Evolutionary conservation across 2,797 vertebrate species (phyloP), one percentile per base, ranked within the genome.

Genomic region (Capromys pilorides): DNA sequence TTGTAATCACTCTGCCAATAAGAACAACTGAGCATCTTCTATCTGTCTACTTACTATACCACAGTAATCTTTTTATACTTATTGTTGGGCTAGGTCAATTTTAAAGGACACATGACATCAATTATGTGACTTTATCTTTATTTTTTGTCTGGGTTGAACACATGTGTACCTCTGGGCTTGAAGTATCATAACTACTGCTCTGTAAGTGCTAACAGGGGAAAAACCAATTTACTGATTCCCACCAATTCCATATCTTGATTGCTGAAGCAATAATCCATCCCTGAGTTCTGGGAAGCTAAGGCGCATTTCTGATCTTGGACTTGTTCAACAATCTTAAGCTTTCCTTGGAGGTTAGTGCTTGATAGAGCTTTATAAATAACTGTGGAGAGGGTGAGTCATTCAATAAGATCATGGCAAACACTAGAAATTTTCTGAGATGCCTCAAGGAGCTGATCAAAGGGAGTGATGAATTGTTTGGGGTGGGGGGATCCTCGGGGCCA

Each of bases 211-310:
- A 92, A 92, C 75, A 93, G 51, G 57, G 33, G 82, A 81, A 77
- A 67, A 91, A 93, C 82, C 59, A 92, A 90, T 95, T 95, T 92
- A 87, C 83, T 61, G n/a, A 86, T 88, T 92, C 87, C 51, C 88
- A 86, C 54, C 82, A 88, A 96, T 83, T 90, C 91, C 61, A 85
- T 64, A 57, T 92, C 41, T 86, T 90, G 87, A 75, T 82, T 71
- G 51, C 88, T 88, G n/a, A 84, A 87, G 26, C n/a, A n/a, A n/a
- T 28, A 75, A 69, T 81, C 41, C 51, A 21, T 81, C 93, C 33
- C 90, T 92, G 81, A 94, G 62, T 45, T 86, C 75, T 66, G 79
- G 2, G 83, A 95, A 24, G n/a, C 33, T 86, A 86, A 93, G 31
- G 39, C n/a, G 54, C 39, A 39, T 62, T 93, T 93, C 85, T 89